A percentile compares a stretch with the other conserved stretches of the same genome.
Conservation (phyloP, 2,888 invertebrate species). For the Drosophila emarginata region DNA sequence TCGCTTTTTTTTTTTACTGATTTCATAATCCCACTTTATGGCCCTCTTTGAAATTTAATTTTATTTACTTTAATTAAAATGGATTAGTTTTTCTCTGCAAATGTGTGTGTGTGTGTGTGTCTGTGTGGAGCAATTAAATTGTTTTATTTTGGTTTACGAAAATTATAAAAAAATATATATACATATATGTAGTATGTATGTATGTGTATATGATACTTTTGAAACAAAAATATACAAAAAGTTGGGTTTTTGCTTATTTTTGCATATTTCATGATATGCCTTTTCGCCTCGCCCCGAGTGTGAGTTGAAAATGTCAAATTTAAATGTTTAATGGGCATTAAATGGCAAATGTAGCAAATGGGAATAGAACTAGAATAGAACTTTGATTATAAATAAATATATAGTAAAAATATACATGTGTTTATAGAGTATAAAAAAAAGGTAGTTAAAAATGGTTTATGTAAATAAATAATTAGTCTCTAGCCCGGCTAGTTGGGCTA, state of each 20-base stretch:
- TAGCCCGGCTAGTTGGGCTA: too few species aligned
- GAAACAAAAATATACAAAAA: not conserved
- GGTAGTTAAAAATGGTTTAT: too few species aligned
- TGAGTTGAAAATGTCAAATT: not conserved
- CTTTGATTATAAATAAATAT: not conserved
- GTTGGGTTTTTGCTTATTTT: not conserved
- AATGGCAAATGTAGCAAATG: not conserved
- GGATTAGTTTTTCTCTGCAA: constrained; percentile 53
- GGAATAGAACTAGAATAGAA: not conserved
- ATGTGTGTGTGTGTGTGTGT: constrained; percentile 31
- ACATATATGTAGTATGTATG: constrained; percentile 15
- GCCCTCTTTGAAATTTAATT: constrained; percentile 56
- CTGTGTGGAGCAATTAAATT: constrained; percentile 47
- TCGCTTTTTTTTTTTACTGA: constrained; percentile 8
- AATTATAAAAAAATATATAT: constrained; percentile 7
- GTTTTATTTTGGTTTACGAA: constrained; percentile 31
- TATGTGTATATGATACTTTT: not conserved
- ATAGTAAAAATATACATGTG: not conserved
- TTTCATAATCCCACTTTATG: constrained; percentile 53
- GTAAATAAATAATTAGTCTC: too few species aligned
- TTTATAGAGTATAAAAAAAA: not conserved
- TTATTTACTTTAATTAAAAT: constrained; percentile 75
- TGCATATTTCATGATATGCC: constrained; percentile 1
- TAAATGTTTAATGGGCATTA: constrained; percentile 2
- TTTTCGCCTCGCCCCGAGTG: not conserved